Conservation (phyloP, 2,113 vertebrate genomes). For the Zosterops japonicus region DNA sequence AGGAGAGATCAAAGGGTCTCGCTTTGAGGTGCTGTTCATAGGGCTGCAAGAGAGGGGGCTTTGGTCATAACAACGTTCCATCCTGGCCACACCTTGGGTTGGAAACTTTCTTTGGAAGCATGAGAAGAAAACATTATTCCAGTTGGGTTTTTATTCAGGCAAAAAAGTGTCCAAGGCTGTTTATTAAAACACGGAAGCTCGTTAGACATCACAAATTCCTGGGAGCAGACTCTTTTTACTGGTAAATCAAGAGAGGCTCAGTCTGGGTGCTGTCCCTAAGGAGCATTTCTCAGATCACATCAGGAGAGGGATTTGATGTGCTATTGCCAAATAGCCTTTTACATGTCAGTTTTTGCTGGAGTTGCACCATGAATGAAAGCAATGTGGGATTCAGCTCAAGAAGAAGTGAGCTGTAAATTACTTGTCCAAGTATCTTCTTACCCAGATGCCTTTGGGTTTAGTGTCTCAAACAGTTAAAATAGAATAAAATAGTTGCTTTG, state of each 20-base stretch:
- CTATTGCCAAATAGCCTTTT: background rate
- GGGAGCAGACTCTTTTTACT: background rate
- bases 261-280: background rate
- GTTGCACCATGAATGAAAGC: background rate
- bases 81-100: background rate
- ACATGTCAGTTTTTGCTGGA: background rate
- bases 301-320: background rate
- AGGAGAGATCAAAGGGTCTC: too few species aligned
- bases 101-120: background rate
- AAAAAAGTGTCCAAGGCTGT: background rate
- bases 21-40: background rate
- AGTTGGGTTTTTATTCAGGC: background rate
- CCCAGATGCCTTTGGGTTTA: background rate
- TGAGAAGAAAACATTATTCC: background rate
- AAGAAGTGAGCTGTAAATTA: background rate
- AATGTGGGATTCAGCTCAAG: background rate
- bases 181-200: background rate
- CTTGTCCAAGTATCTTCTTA: background rate
- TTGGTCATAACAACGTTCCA: background rate
- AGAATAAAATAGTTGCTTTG: background rate
- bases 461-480: background rate
- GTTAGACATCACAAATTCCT: background rate
- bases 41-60: background rate
- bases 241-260: background rate
- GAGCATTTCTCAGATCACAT: background rate